Percentiles rank a stretch among this genome's conserved stretches.
Evolutionary conservation across 2,888 invertebrate genomes (phyloP).

Genomic region (Ceriagrion tenellum): DNA sequence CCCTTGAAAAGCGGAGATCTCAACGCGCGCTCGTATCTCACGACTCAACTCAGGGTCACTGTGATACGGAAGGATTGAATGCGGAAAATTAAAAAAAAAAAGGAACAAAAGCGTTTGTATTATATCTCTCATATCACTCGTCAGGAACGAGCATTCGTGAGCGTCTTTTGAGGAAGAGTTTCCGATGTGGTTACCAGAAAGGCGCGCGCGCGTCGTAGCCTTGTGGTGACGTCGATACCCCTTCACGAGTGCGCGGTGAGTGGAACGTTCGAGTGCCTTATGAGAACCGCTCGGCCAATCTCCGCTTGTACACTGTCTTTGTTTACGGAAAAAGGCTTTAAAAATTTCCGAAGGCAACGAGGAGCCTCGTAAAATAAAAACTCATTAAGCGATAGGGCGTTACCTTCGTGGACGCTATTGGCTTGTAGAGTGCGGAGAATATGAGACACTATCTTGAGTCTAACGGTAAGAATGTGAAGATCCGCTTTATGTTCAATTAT

Average conservation of each 20-base stretch:
- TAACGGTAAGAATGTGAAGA: background rate
- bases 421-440: background rate
- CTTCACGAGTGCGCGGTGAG: background rate
- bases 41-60: slow-evolving; percentile 23
- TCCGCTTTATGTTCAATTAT: background rate
- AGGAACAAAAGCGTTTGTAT: background rate
- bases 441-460: background rate
- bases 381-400: background rate
- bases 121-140: slow-evolving; percentile 7
- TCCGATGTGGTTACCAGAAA: background rate
- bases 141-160: background rate
- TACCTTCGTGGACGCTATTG: background rate
- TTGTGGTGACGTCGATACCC: slow-evolving; percentile 23
- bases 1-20: slow-evolving; percentile 35
- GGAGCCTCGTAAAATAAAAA: background rate
- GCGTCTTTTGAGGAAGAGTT: background rate
- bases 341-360: background rate
- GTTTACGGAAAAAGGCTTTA: background rate
- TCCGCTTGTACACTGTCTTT: background rate
- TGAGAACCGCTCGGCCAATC: background rate
- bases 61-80: slow-evolving; percentile 15
- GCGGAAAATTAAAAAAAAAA: background rate
- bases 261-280: background rate
- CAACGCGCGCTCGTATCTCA: background rate
- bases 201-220: background rate